Evolutionary conservation across 2,797 vertebrate species (phyloP).

Genomic region (Myotis findleyi): DNA sequence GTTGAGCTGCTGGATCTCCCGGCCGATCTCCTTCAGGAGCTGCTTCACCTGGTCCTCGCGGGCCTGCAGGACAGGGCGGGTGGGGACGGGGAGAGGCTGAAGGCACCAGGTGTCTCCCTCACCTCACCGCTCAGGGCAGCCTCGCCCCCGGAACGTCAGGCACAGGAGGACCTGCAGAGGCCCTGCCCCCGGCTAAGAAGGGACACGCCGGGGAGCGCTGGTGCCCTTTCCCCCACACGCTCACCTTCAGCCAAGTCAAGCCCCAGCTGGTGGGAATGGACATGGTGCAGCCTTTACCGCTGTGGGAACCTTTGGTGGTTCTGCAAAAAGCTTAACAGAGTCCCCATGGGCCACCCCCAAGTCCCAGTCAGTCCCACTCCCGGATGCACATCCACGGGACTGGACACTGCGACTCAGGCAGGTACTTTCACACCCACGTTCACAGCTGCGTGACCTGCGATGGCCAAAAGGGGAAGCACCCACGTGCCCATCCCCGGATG

Average conservation of each 20-base stretch:
- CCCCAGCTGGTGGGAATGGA: accelerated
- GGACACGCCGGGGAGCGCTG: accelerated
- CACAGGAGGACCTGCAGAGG: not conserved
- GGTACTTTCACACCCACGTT: accelerated
- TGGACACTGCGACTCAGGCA: accelerated
- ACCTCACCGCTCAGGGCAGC: accelerated
- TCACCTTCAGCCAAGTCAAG: not conserved
- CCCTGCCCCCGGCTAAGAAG: accelerated
- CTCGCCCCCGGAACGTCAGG: not conserved
- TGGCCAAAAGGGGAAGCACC: not conserved
- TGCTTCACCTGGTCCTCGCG: slow-evolving; percentile 90
- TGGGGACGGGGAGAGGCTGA: not conserved
- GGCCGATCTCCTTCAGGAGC: slow-evolving; percentile 90
- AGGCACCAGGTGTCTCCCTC: not conserved
- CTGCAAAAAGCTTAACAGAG: not conserved
- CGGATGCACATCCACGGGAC: accelerated
- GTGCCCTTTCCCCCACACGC: accelerated
- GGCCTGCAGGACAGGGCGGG: slow-evolving; percentile 86
- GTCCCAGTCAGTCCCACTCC: not conserved
- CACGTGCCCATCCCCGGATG: accelerated
- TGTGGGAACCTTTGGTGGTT: too few species aligned
- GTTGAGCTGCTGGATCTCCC: slow-evolving; percentile 93
- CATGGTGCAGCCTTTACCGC: not conserved
- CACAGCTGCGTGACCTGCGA: not conserved
- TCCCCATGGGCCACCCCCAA: not conserved